These are phyloP conservation scores for Dryocosmus kuriphilus DNA, from an alignment of 2,888 invertebrate species.

Conservation along the genomic window DNA sequence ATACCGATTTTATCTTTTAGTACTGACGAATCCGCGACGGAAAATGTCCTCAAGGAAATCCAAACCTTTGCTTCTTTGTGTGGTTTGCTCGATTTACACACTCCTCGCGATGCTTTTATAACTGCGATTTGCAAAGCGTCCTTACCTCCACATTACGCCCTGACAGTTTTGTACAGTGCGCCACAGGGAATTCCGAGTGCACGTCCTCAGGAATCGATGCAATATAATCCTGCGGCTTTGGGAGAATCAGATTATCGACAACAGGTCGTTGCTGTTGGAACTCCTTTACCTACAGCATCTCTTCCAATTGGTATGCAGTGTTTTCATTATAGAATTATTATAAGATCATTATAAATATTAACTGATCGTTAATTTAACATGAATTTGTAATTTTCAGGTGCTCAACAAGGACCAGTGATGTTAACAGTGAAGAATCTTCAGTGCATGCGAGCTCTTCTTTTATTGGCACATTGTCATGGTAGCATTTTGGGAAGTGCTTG, in stretches of 20 bases:
- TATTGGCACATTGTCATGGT: slow-evolving; percentile 94
- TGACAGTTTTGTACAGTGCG: slow-evolving; percentile 88
- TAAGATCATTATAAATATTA: not conserved
- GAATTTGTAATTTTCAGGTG: slow-evolving; percentile 77
- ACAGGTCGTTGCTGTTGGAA: slow-evolving; percentile 98
- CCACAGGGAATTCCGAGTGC: slow-evolving; percentile 80
- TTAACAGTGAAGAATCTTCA: slow-evolving; percentile 98
- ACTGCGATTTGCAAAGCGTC: slow-evolving; percentile 97
- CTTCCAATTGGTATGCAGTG: slow-evolving; percentile 82
- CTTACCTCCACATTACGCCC: slow-evolving; percentile 95
- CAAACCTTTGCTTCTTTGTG: slow-evolving; percentile 94
- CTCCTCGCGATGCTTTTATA: slow-evolving; percentile 95
- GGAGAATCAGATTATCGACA: slow-evolving; percentile 90
- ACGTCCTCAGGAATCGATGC: slow-evolving; percentile 69
- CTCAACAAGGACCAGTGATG: slow-evolving; percentile 95
- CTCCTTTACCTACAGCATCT: slow-evolving; percentile 92
- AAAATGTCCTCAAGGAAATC: slow-evolving; percentile 94
- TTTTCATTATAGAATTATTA: not conserved
- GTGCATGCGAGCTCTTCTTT: slow-evolving; percentile 94
- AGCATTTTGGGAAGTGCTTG: slow-evolving; percentile 95
- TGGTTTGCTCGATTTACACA: slow-evolving; percentile 88
- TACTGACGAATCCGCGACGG: slow-evolving; percentile 94
- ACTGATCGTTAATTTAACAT: not conserved
- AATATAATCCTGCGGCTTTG: slow-evolving; percentile 73
- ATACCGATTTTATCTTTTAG: slow-evolving; percentile 75